Percentiles rank a stretch among this genome's conserved stretches.
Evolutionary conservation across 2,113 vertebrate species (phyloP).

Genomic region (Leuciscus idus): DNA sequence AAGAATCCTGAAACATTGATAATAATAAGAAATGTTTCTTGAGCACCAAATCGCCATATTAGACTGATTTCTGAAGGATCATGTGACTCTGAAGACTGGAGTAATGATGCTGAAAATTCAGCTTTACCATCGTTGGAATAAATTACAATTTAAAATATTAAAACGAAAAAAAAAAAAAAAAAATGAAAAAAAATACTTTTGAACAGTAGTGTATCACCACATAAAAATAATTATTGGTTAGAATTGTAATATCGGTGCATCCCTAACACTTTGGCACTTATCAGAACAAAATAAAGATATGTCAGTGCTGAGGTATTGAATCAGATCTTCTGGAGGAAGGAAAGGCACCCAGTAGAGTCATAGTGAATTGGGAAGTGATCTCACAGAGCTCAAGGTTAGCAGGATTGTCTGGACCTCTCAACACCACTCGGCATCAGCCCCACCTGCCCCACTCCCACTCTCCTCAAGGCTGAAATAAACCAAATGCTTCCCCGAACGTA

Average conservation of each 20-base stretch:
- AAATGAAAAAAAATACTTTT: background rate
- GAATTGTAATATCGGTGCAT: background rate
- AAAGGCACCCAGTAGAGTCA: slow-evolving; percentile 6
- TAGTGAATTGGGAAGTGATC: slow-evolving; percentile 40
- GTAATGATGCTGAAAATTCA: background rate
- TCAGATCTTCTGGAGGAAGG: slow-evolving; percentile 33
- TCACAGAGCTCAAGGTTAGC: slow-evolving; percentile 56
- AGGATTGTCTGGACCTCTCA: slow-evolving; percentile 49
- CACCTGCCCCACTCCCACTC: slow-evolving; percentile 40
- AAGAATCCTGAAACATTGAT: background rate
- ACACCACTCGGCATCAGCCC: slow-evolving; percentile 43
- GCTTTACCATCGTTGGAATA: background rate
- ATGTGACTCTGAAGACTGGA: background rate
- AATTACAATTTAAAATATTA: background rate
- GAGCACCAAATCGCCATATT: background rate
- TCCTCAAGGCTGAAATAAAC: slow-evolving; percentile 52
- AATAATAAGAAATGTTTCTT: background rate
- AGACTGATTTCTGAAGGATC: background rate
- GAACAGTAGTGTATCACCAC: background rate
- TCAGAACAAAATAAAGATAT: background rate
- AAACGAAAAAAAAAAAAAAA: background rate
- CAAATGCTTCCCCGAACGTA: slow-evolving; percentile 45
- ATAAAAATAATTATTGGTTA: no score
- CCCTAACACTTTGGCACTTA: background rate
- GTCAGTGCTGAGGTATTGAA: slow-evolving; percentile 10